Conservation (phyloP, 2,797 vertebrate species). For the Varecia variegata region DNA sequence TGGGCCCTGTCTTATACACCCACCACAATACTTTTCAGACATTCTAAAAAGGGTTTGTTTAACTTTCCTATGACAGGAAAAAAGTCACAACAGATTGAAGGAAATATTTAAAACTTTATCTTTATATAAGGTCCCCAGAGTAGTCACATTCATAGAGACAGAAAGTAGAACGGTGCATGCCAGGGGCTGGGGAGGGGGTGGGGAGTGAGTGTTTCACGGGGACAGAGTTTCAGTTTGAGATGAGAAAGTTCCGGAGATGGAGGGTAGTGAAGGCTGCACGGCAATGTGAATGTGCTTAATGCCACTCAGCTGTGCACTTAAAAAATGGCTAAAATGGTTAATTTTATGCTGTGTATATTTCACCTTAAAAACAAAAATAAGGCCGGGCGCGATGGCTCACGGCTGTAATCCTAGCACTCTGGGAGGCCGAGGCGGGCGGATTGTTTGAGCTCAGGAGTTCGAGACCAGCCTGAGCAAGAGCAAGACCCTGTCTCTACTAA, state of each 20-base stretch:
- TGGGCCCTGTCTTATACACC: neutral
- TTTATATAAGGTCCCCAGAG: neutral
- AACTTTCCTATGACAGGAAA: neutral
- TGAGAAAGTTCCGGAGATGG: neutral
- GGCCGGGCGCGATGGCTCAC: too few species aligned
- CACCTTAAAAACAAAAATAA: neutral
- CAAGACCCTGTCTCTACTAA: too few species aligned
- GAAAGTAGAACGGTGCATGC: neutral
- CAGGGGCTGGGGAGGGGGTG: neutral
- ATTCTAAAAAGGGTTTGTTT: neutral
- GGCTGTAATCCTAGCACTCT: too few species aligned
- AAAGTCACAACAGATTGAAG: neutral
- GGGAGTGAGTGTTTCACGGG: neutral
- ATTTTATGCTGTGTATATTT: neutral
- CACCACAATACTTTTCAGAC: neutral
- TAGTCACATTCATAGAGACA: neutral
- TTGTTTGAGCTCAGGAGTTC: too few species aligned
- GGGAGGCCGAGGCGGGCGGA: too few species aligned
- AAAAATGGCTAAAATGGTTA: neutral
- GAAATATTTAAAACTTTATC: neutral
- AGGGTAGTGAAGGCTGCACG: neutral
- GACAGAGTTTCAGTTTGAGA: neutral
- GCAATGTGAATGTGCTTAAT: neutral
- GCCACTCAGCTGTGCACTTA: neutral
- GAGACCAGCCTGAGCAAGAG: too few species aligned